These are phyloP conservation scores for Aphidius colemani DNA, from an alignment of 2,888 invertebrate genomes.

Conservation along the genomic window DNA sequence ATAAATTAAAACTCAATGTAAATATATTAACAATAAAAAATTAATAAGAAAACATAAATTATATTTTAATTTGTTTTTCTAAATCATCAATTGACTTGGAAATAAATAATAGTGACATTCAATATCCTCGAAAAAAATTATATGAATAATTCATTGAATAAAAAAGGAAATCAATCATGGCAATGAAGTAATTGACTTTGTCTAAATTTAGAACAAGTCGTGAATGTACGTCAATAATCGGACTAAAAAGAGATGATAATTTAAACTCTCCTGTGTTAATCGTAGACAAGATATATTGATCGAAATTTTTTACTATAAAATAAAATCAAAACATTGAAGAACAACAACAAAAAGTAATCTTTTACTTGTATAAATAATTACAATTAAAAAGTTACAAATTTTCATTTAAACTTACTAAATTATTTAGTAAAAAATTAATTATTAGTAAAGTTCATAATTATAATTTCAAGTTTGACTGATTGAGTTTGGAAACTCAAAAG, in stretches of 20 bases:
- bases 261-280: conserved; percentile 8
- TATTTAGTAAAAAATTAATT: too few relatives aligned
- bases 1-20: conserved; percentile 8
- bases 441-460: too few relatives aligned
- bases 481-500: too few relatives aligned
- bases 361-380: background rate
- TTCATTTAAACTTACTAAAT: background rate
- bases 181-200: conserved; percentile 34
- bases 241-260: conserved; percentile 31
- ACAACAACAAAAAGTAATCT: background rate
- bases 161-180: conserved; percentile 30
- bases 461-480: too few relatives aligned
- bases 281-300: conserved; percentile 11
- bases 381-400: background rate
- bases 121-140: too few relatives aligned
- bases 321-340: background rate
- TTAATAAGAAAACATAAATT: background rate
- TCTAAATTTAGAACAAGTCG: conserved; percentile 33
- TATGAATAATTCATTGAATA: conserved; percentile 13
- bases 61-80: background rate
- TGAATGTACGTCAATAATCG: conserved; percentile 29
- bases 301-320: conserved; percentile 10
- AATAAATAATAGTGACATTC: too few relatives aligned
- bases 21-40: background rate
- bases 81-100: background rate